Conservation (phyloP, 2,797 vertebrate species). For the Sebastes diploproa region DNA sequence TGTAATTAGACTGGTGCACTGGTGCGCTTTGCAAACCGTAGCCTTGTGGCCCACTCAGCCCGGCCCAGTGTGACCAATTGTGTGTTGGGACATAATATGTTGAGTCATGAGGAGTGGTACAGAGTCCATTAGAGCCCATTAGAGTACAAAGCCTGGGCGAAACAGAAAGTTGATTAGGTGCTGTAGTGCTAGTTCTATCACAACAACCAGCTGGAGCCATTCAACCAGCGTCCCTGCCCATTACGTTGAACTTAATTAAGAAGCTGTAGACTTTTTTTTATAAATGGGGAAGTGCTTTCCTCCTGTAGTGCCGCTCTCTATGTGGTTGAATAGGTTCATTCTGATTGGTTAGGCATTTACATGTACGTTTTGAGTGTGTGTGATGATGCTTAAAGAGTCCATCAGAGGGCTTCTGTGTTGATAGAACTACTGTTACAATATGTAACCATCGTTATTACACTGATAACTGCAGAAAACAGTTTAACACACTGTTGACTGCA, state of each 20-base stretch:
- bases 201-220: constrained; percentile 7
- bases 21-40: neutral
- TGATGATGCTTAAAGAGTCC: neutral
- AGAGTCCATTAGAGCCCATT: constrained; percentile 8
- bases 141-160: constrained; percentile 27
- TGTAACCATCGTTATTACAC: constrained; percentile 48
- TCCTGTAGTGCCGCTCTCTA: neutral
- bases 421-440: constrained; percentile 48
- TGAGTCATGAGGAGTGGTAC: neutral
- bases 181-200: constrained; percentile 14
- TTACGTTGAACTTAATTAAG: neutral
- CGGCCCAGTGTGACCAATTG: constrained; percentile 1
- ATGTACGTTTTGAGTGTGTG: constrained; percentile 1
- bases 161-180: neutral
- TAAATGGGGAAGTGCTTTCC: neutral
- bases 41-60: neutral
- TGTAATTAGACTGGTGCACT: neutral
- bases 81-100: constrained; percentile 1
- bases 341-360: constrained; percentile 5
- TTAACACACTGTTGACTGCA: constrained; percentile 36
- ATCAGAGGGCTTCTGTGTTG: constrained; percentile 21
- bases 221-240: constrained; percentile 4
- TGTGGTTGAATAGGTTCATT: neutral
- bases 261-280: neutral
- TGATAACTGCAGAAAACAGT: constrained; percentile 46